These are phyloP conservation scores for Phasianus colchicus DNA, from an alignment of 2,113 vertebrate species.

Conservation along the genomic window DNA sequence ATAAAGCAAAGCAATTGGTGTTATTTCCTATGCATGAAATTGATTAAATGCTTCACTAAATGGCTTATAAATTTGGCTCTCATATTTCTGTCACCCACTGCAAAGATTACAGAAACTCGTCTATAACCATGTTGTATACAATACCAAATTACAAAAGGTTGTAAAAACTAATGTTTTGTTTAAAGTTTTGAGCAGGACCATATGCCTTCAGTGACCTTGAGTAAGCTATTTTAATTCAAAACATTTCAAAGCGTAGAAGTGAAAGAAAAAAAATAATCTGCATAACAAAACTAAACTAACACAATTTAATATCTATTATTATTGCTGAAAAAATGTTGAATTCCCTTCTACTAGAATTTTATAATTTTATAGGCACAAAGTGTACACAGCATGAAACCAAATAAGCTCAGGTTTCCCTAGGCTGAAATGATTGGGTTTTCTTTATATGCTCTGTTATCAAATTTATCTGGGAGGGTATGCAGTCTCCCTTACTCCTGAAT, in stretches of 20 bases:
- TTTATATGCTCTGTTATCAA: constrained; percentile 56
- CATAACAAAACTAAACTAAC: constrained; percentile 67
- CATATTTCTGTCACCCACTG: constrained; percentile 89
- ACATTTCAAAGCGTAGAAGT: constrained; percentile 79
- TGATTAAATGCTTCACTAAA: constrained; percentile 89
- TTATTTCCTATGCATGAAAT: constrained; percentile 88
- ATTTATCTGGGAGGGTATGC: constrained; percentile 11
- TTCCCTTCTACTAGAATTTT: not conserved
- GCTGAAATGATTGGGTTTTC: constrained; percentile 30
- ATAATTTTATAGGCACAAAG: constrained; percentile 39
- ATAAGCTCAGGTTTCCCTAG: constrained; percentile 54
- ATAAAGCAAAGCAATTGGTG: constrained; percentile 82
- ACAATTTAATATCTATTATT: constrained; percentile 43
- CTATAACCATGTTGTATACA: constrained; percentile 84
- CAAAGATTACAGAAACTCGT: constrained; percentile 85
- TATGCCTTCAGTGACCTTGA: constrained; percentile 86
- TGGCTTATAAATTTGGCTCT: constrained; percentile 88
- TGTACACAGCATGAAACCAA: constrained; percentile 8
- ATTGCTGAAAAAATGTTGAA: constrained; percentile 7
- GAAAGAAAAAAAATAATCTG: constrained; percentile 69
- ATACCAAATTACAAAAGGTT: constrained; percentile 89
- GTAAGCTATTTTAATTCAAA: constrained; percentile 89
- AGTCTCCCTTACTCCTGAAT: not conserved
- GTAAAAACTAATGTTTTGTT: constrained; percentile 90
- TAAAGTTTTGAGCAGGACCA: constrained; percentile 87